Conservation (phyloP, 2,113 vertebrate species). For the Poicephalus gulielmi region DNA sequence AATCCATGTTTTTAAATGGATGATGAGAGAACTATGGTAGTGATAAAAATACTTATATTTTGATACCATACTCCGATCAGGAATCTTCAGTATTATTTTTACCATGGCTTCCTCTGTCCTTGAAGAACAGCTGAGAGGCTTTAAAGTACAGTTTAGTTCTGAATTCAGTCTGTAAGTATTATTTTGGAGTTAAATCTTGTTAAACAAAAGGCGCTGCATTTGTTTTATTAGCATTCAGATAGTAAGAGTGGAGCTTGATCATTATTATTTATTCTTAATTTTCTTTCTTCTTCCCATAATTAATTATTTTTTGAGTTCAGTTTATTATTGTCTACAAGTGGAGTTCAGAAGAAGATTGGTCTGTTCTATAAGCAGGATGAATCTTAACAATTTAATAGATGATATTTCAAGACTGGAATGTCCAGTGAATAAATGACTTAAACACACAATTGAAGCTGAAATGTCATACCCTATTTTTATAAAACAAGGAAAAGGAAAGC, state of each 20-base stretch:
- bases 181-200: background rate
- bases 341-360: slow-evolving; percentile 7
- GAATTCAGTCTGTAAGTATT: background rate
- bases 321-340: background rate
- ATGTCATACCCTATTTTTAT: slow-evolving; percentile 51
- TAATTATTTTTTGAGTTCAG: slow-evolving; percentile 1
- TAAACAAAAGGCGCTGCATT: background rate
- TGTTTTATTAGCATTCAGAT: background rate
- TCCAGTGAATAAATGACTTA: slow-evolving; percentile 47
- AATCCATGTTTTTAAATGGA: background rate
- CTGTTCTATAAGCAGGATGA: slow-evolving; percentile 27
- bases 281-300: background rate
- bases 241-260: background rate
- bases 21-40: background rate
- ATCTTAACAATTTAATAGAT: slow-evolving; percentile 32
- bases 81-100: background rate
- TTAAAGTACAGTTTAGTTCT: background rate
- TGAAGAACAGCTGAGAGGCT: background rate
- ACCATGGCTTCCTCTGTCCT: slow-evolving; percentile 9
- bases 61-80: background rate
- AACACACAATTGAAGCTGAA: slow-evolving; percentile 16
- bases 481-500: slow-evolving; percentile 13
- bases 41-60: background rate
- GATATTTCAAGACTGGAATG: slow-evolving; percentile 50
- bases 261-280: background rate